Percentiles rank a stretch among this genome's conserved stretches.
Evolutionary conservation across 2,113 vertebrate genomes (phyloP).

Genomic region (Prietella phreatophila): DNA sequence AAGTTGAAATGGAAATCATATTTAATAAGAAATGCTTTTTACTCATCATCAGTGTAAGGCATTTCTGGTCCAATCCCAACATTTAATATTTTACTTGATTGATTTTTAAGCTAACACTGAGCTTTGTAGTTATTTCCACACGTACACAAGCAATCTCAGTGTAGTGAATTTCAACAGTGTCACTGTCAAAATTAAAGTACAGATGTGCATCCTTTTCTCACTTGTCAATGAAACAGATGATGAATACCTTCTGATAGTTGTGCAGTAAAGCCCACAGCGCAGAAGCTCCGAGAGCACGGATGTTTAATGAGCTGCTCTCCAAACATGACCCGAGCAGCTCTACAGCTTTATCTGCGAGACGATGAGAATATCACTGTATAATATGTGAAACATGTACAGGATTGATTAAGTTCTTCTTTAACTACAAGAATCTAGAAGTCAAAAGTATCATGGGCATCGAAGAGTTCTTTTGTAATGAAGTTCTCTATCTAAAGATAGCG

Average conservation of each 20-base stretch:
- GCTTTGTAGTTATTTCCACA: background rate
- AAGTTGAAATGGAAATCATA: slow-evolving; percentile 52
- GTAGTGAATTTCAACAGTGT: background rate
- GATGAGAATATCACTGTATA: background rate
- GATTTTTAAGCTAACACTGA: background rate
- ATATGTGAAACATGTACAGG: background rate
- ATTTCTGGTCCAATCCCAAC: background rate
- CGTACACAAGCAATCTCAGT: background rate
- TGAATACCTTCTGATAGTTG: slow-evolving; percentile 87
- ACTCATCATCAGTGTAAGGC: background rate
- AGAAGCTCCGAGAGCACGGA: slow-evolving; percentile 82
- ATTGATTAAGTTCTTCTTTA: background rate
- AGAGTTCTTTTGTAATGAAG: too few species aligned
- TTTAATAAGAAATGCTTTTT: slow-evolving; percentile 20
- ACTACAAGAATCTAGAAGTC: background rate
- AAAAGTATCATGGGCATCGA: background rate
- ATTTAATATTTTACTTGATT: background rate
- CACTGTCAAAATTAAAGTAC: background rate
- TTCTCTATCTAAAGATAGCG: background rate
- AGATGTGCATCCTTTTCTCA: background rate
- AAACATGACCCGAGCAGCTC: slow-evolving; percentile 77
- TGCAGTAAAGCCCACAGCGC: slow-evolving; percentile 91
- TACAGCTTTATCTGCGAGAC: slow-evolving; percentile 79
- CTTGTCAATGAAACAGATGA: background rate
- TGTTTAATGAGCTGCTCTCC: slow-evolving; percentile 73